A percentile compares a stretch with the other conserved stretches of the same genome.
Conservation (phyloP, 2,113 vertebrate species). For the Empidonax alnorum region DNA sequence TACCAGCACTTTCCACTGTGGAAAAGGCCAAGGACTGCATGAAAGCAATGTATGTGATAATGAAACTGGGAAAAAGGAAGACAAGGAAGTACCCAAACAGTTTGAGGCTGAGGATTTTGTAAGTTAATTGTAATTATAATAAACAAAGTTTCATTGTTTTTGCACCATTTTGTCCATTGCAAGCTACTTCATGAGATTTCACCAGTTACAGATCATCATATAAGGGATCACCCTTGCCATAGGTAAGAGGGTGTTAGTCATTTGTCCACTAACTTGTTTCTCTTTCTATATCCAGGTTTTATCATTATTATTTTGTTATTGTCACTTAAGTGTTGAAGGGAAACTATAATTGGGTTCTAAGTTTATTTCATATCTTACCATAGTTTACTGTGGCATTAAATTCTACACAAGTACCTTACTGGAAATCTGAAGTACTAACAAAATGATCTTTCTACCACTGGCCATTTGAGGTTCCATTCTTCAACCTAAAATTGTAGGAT, state of each 20-base stretch:
- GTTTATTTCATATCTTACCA: background rate
- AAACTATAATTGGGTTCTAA: background rate
- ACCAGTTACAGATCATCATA: background rate
- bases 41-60: conserved; percentile 67
- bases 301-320: background rate
- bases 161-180: background rate
- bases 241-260: background rate
- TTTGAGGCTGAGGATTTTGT: conserved; percentile 84
- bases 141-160: conserved; percentile 11
- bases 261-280: background rate
- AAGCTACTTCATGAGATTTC: background rate
- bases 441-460: background rate
- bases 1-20: conserved; percentile 67
- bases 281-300: background rate
- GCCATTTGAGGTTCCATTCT: background rate
- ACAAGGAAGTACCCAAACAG: conserved; percentile 71
- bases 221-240: background rate
- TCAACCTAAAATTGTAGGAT: background rate
- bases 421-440: background rate
- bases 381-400: background rate
- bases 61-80: conserved; percentile 68
- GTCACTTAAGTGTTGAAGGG: background rate
- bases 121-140: conserved; percentile 65
- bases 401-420: background rate
- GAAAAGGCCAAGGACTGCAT: conserved; percentile 71